A percentile compares a stretch with the other conserved stretches of the same genome.
phyloP scores from a whole-genome alignment of 2,888 invertebrate genomes.

The Cataglyphis albicans region DNA sequence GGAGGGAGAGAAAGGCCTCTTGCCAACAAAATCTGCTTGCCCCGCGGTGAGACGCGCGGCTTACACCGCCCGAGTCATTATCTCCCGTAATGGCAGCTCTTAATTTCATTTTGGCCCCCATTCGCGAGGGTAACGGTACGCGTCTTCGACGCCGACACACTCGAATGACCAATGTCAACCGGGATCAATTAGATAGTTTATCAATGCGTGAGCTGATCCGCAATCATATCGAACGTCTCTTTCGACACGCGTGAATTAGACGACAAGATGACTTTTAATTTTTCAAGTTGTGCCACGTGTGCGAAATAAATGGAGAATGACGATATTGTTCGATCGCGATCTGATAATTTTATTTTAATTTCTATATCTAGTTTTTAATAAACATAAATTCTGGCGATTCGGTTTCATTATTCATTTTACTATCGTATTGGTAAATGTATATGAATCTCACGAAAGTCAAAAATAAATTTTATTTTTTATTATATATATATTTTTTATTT shows the following conservation, averaged over 20 bases:
- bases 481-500: not conserved
- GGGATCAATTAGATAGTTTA: not conserved
- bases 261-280: not conserved
- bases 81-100: conserved; percentile 59
- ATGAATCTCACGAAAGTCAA: not conserved
- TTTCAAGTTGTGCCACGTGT: not conserved
- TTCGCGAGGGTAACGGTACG: conserved; percentile 58
- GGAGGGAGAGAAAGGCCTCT: not conserved
- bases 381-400: not conserved
- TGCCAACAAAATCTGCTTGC: conserved; percentile 21
- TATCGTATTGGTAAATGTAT: not conserved
- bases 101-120: conserved; percentile 63
- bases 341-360: conserved; percentile 18
- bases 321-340: not conserved
- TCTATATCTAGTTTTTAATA: not conserved
- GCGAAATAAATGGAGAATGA: not conserved
- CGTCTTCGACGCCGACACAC: conserved; percentile 16
- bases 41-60: conserved; percentile 42
- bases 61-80: conserved; percentile 48
- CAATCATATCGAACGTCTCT: not conserved
- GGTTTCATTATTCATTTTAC: conserved; percentile 13
- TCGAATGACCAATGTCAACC: conserved; percentile 4
- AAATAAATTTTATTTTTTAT: not conserved
- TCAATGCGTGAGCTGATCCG: not conserved
- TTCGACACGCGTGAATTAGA: not conserved